These are phyloP conservation scores for Hyperoplus lanceolatus DNA, from an alignment of 2,797 vertebrate genomes.

Conservation along the genomic window DNA sequence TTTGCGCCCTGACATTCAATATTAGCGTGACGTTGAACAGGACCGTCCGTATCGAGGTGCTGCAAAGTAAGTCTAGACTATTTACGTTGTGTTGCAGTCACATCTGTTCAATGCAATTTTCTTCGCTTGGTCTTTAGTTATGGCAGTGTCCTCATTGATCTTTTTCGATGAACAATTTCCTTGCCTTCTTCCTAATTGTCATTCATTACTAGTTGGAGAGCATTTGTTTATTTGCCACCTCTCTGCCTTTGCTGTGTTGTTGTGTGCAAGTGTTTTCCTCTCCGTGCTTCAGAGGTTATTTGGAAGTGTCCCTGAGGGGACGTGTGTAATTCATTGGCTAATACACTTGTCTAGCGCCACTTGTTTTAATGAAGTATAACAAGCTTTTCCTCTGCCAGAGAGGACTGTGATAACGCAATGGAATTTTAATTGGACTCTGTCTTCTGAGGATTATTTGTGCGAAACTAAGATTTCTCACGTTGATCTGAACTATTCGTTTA, in stretches of 20 bases:
- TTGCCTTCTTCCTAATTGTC: constrained; percentile 23
- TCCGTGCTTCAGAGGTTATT: constrained; percentile 46
- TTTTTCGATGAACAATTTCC: constrained; percentile 7
- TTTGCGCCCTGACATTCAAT: constrained; percentile 61
- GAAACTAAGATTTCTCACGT: constrained; percentile 15
- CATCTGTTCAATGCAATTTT: neutral
- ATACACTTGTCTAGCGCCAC: constrained; percentile 48
- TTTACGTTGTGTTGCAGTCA: neutral
- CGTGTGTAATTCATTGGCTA: constrained; percentile 54
- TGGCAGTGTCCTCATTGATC: neutral
- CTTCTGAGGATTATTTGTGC: constrained; percentile 35
- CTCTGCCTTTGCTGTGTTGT: constrained; percentile 19
- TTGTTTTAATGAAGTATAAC: constrained; percentile 64
- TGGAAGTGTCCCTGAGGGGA: constrained; percentile 55
- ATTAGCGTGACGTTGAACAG: neutral
- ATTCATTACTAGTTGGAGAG: constrained; percentile 31
- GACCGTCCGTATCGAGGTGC: constrained; percentile 64
- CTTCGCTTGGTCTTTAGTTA: constrained; percentile 8
- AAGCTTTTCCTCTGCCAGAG: constrained; percentile 30
- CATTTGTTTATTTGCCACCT: constrained; percentile 6
- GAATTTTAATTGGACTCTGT: constrained; percentile 56
- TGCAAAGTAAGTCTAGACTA: constrained; percentile 73
- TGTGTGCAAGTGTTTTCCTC: constrained; percentile 26
- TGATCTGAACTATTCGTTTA: constrained; percentile 25
- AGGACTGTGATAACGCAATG: constrained; percentile 31